Conservation (phyloP, 1,140 invertebrate genomes). For the Stenopsyche tienmushanensis region DNA sequence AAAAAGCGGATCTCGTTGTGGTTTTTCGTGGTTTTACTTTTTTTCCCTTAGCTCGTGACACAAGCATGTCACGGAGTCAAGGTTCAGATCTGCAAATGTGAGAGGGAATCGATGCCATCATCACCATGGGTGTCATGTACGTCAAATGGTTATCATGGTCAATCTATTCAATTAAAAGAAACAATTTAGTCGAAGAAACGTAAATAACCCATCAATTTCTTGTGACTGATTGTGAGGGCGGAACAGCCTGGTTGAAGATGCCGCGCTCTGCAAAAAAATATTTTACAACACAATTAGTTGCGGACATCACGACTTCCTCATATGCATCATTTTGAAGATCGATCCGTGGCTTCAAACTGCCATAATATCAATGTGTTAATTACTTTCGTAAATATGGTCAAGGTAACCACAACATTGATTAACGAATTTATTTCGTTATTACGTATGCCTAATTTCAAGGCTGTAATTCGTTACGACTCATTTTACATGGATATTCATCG, state of each 20-base stretch:
- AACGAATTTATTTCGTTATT: too few species aligned
- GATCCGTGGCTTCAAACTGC: neutral
- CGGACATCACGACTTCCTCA: neutral
- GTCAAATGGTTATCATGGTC: slow-evolving; percentile 18
- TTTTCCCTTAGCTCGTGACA: neutral
- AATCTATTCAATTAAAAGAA: slow-evolving; percentile 7
- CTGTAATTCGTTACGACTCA: too few species aligned
- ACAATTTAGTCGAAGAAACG: neutral
- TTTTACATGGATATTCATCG: too few species aligned
- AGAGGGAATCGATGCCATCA: slow-evolving; percentile 8
- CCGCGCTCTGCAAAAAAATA: too few species aligned
- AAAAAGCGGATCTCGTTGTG: neutral
- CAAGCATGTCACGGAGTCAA: slow-evolving; percentile 23
- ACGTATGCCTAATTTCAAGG: too few species aligned
- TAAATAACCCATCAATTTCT: neutral
- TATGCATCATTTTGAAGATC: neutral
- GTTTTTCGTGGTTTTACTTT: neutral
- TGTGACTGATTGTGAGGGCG: neutral
- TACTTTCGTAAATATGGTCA: too few species aligned
- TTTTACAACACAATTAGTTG: too few species aligned
- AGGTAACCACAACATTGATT: too few species aligned
- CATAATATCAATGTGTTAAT: too few species aligned
- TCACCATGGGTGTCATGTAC: slow-evolving; percentile 2
- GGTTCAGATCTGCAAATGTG: neutral
- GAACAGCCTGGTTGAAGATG: too few species aligned